Conservation (phyloP, 1,140 invertebrate species). For the Pentalonia nigronervosa region DNA sequence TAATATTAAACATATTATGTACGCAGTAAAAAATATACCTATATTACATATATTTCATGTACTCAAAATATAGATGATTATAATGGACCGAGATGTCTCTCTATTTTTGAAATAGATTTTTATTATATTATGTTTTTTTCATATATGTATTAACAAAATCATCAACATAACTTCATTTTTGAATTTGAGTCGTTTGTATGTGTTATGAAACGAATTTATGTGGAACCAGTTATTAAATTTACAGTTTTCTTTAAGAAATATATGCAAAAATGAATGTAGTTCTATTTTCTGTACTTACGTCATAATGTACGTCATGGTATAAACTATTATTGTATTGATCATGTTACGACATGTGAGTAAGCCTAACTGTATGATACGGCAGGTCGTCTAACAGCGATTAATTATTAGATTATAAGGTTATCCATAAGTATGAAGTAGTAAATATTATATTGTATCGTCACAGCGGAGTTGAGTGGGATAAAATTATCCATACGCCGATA, state of each 20-base stretch:
- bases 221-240: background rate
- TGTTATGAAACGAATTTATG: background rate
- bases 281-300: no score
- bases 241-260: background rate
- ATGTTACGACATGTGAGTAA: no score
- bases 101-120: background rate
- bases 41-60: background rate
- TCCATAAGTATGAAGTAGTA: no score
- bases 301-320: no score
- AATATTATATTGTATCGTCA: no score
- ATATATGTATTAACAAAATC: background rate
- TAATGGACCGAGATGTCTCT: background rate
- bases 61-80: background rate
- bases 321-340: no score
- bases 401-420: no score
- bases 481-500: no score
- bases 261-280: background rate
- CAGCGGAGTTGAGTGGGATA: no score
- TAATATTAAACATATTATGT: no score
- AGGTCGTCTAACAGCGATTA: no score
- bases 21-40: background rate
- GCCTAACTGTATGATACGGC: no score
- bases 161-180: background rate
- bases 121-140: background rate
- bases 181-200: background rate